Base-by-base conservation (phyloP, 2,888 invertebrate species). In the Clepsis dumicolana region DNA sequence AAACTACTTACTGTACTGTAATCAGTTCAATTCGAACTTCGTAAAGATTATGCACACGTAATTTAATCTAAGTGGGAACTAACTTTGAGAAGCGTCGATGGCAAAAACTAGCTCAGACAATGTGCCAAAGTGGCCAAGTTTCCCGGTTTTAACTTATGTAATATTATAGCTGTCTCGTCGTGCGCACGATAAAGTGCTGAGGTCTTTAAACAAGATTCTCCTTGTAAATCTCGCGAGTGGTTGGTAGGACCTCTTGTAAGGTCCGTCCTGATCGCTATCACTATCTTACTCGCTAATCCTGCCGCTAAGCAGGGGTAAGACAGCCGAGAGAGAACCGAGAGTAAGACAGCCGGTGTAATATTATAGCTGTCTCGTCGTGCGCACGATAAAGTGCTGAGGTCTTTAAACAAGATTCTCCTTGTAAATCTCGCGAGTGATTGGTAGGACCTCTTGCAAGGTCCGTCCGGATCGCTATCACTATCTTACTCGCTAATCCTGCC, bases 91-190 rank as follows among this genome's bases (percentile, higher is more conserved):
- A 32, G 5, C 56, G 14, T 8, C 0, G 24, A 16, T 4, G 29
- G 29, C 25, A 59, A 59, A 59, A 41, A 59, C 59, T 59, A 59
- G 35, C 24, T 32, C 24, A 14, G 41, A 41, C 59, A 25, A 59
- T 41, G 24, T 41, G 38, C 10, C 24, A 25, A 59, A 59, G 24
- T 41, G 38, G n/a, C 24, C 4, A 59, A 59, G n/a, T 59, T 59
- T 41, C 7, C 25, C 25, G 21, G 54, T 56, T 56, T 56, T n/a
- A 56, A 56, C 18, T 35, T 56, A 4, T 25, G 41, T 25, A 41
- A 41, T 41, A 44, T 44, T 38, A n/a, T 38, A 38, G 38, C 4
- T 38, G 14, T 14, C 14, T 38, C 38, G 38, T 3, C n/a, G 38
- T 4, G n/a, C 12, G 38, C 14, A 38, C 38, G n/a, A n/a, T 38